phyloP scores from a whole-genome alignment of 2,888 invertebrate species.

The Stenoptilia bipunctidactyla region DNA sequence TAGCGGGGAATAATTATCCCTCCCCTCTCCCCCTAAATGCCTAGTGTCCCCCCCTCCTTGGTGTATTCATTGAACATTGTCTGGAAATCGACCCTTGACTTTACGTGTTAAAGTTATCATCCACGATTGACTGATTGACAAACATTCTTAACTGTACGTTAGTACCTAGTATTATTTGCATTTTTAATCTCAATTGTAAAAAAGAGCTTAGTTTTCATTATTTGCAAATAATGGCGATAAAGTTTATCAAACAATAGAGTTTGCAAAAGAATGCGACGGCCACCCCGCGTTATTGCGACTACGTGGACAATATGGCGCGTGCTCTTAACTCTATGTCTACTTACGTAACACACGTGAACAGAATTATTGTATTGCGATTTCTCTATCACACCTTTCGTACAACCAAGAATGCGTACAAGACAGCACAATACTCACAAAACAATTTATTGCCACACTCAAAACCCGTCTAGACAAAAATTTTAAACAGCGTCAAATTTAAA shows the following conservation, averaged over 20 bases:
- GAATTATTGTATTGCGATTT: conserved; percentile 59
- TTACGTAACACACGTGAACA: conserved; percentile 58
- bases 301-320: conserved; percentile 50
- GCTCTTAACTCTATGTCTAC: conserved; percentile 26
- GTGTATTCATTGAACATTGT: conserved; percentile 58
- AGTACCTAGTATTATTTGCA: too few species aligned
- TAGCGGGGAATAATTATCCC: conserved; percentile 58
- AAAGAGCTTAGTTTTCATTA: too few species aligned
- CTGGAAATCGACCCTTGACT: conserved; percentile 53
- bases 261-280: conserved; percentile 45
- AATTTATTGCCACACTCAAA: conserved; percentile 25
- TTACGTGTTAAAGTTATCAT: conserved; percentile 4
- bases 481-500: conserved; percentile 25
- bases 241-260: background rate
- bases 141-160: too few species aligned
- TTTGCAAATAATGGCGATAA: conserved; percentile 22
- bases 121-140: conserved; percentile 1
- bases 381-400: conserved; percentile 56
- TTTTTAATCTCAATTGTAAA: too few species aligned
- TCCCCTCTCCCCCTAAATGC: conserved; percentile 24
- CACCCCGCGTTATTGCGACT: conserved; percentile 50
- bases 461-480: conserved; percentile 16
- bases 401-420: conserved; percentile 26
- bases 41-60: conserved; percentile 20
- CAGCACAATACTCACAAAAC: conserved; percentile 33